Evolutionary conservation across 1,140 invertebrate species (phyloP).

Genomic region (Alviniconcha marisindica): DNA sequence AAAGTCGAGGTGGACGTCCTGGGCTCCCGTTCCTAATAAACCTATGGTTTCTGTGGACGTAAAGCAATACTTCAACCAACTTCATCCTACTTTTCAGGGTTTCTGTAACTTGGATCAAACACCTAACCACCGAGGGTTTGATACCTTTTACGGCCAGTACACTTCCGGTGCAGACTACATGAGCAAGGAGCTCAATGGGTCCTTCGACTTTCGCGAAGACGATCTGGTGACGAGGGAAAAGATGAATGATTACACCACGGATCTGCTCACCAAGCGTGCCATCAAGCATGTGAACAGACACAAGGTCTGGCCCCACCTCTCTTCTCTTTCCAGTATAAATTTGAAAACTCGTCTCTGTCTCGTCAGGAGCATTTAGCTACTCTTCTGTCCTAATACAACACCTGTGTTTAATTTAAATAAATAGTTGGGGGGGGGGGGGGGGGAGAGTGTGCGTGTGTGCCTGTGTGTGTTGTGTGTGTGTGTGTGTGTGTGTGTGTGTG

Average conservation of each 20-base stretch:
- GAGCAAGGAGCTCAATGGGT: slow-evolving; percentile 56
- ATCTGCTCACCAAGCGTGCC: neutral
- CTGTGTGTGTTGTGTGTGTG: no score
- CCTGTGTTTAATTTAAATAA: neutral
- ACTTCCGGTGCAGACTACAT: slow-evolving; percentile 67
- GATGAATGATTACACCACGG: neutral
- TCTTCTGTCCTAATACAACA: neutral
- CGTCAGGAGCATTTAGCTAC: no score
- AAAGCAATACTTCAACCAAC: no score
- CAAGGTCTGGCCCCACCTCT: neutral
- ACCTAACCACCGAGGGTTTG: slow-evolving; percentile 72
- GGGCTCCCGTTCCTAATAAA: no score
- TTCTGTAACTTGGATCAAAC: slow-evolving; percentile 69
- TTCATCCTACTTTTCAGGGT: slow-evolving; percentile 53
- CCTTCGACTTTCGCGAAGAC: slow-evolving; percentile 5
- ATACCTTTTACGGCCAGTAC: slow-evolving; percentile 73
- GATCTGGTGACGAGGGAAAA: neutral
- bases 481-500: neutral
- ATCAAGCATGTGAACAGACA: neutral
- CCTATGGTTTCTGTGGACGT: no score
- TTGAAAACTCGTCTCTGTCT: neutral
- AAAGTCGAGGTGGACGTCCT: no score
- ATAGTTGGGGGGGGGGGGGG: neutral
- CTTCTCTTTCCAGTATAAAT: neutral
- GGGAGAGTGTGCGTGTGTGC: no score